Percentiles rank a stretch among this genome's conserved stretches.
Evolutionary conservation across 2,888 invertebrate genomes (phyloP).

Genomic region (Busseola fusca): DNA sequence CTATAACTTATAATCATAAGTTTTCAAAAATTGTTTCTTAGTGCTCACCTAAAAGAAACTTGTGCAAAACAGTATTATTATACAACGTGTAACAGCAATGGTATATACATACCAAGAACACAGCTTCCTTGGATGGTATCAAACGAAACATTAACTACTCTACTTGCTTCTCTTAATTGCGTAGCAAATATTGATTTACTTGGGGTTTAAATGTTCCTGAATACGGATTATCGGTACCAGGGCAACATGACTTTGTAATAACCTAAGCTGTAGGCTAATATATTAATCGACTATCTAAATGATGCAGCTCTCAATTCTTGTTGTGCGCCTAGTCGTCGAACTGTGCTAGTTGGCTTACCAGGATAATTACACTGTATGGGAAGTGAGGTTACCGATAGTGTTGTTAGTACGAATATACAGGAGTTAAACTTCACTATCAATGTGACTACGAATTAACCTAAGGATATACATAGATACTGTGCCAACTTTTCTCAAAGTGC

Average conservation of each 20-base stretch:
- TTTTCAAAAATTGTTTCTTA: background rate
- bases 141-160: too few species aligned
- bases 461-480: background rate
- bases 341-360: slow-evolving; percentile 9
- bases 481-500: background rate
- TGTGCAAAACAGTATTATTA: too few species aligned
- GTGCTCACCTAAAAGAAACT: background rate
- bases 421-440: background rate
- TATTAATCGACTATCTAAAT: slow-evolving; percentile 50
- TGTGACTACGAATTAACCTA: background rate
- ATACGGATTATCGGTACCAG: slow-evolving; percentile 26
- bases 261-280: slow-evolving; percentile 10
- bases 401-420: slow-evolving; percentile 3
- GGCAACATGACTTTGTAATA: slow-evolving; percentile 40
- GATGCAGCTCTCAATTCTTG: slow-evolving; percentile 33
- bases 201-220: slow-evolving; percentile 9
- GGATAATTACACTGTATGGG: background rate
- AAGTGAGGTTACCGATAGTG: background rate
- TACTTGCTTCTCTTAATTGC: background rate
- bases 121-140: too few species aligned
- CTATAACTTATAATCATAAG: too few species aligned
- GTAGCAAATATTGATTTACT: slow-evolving; percentile 1
- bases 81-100: too few species aligned
- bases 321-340: slow-evolving; percentile 17
- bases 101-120: too few species aligned